Evolutionary conservation across 2,888 invertebrate genomes (phyloP).

Genomic region (Heliconius erato): DNA sequence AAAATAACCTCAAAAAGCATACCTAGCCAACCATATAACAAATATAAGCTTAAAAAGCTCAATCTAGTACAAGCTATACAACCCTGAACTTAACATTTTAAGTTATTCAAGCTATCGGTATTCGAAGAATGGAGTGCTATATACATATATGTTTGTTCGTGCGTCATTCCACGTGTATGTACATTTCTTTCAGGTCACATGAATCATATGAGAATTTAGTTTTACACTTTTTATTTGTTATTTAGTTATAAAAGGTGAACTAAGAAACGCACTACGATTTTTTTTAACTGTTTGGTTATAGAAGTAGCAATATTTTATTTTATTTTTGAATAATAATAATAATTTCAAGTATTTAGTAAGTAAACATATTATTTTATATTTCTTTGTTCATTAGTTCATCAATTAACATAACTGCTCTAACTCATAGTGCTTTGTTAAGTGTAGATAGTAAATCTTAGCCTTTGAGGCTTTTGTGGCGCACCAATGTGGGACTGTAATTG

Average conservation of each 20-base stretch:
- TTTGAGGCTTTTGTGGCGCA: no score
- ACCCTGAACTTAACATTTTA: slow-evolving; percentile 42
- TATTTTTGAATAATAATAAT: no score
- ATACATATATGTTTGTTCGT: slow-evolving; percentile 29
- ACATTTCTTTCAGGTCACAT: slow-evolving; percentile 29
- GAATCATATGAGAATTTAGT: slow-evolving; percentile 28
- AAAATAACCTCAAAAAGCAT: no score
- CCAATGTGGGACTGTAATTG: no score
- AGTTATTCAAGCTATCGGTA: slow-evolving; percentile 37
- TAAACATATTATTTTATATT: no score
- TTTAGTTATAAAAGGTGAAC: not conserved
- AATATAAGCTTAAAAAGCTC: not conserved
- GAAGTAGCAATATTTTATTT: not conserved
- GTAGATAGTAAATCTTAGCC: no score
- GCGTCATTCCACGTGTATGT: slow-evolving; percentile 26
- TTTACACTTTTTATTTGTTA: not conserved
- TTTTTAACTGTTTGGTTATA: not conserved
- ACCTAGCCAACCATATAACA: no score
- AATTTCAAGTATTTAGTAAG: no score
- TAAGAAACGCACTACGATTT: not conserved
- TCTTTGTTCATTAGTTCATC: no score
- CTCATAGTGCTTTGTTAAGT: no score
- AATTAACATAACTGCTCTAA: no score
- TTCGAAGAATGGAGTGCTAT: slow-evolving; percentile 24
- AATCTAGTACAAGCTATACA: slow-evolving; percentile 14